Percentiles rank a stretch among this genome's conserved stretches.
These are phyloP conservation scores for Salarias fasciatus DNA, from an alignment of 2,797 vertebrate genomes.

Conservation along the genomic window DNA sequence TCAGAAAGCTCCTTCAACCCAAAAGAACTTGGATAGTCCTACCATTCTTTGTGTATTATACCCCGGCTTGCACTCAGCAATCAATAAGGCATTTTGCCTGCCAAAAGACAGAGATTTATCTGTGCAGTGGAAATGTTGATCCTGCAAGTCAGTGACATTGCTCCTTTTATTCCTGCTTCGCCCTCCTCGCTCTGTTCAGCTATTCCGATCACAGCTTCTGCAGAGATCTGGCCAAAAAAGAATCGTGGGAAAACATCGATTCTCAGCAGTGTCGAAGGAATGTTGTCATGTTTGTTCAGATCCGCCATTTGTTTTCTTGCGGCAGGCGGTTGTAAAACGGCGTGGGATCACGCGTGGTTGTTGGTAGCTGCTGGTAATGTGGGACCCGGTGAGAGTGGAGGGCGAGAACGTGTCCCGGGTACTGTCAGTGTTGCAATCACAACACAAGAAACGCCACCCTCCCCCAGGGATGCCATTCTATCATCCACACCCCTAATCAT, in stretches of 20 bases:
- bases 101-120: conserved; percentile 30
- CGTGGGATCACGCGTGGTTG: conserved; percentile 23
- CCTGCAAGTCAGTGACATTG: conserved; percentile 33
- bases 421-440: conserved; percentile 15
- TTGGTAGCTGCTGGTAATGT: conserved; percentile 45
- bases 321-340: conserved; percentile 27
- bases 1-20: no score
- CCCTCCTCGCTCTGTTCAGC: neutral
- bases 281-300: conserved; percentile 40
- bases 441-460: conserved; percentile 30
- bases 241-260: conserved; percentile 10
- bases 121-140: conserved; percentile 37
- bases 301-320: conserved; percentile 34
- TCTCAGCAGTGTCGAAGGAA: conserved; percentile 12
- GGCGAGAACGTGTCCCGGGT: conserved; percentile 33
- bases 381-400: conserved; percentile 38
- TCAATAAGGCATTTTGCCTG: conserved; percentile 34
- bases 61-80: conserved; percentile 23
- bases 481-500: conserved; percentile 19
- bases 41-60: conserved; percentile 7
- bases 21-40: neutral
- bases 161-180: conserved; percentile 31
- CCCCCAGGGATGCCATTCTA: conserved; percentile 18
- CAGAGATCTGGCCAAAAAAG: conserved; percentile 13
- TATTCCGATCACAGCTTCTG: conserved; percentile 11